Evolutionary conservation across 2,888 invertebrate genomes (phyloP).

Genomic region (Ophonus ardosiacus): DNA sequence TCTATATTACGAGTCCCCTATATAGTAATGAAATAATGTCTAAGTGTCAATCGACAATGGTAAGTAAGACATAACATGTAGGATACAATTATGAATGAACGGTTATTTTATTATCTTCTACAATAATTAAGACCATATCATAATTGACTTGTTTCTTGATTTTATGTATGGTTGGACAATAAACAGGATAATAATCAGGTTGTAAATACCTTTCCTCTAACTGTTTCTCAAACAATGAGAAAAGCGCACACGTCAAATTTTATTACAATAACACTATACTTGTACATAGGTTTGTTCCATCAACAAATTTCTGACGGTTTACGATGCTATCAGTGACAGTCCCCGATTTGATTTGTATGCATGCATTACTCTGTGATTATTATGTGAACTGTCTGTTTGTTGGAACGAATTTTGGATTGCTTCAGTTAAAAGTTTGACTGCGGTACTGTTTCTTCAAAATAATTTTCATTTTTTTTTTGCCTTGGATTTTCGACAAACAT

Average conservation of each 20-base stretch:
- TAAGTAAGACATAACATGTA: not conserved
- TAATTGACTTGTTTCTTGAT: not conserved
- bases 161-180: not conserved
- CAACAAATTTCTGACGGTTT: too few relatives aligned
- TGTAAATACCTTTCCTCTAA: slow-evolving; percentile 1
- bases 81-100: not conserved
- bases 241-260: not conserved
- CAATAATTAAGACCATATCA: not conserved
- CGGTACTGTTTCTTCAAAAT: too few relatives aligned
- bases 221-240: not conserved
- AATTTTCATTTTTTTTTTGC: too few relatives aligned
- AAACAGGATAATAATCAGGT: not conserved
- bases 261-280: not conserved
- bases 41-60: not conserved
- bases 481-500: too few relatives aligned
- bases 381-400: too few relatives aligned
- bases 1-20: not conserved
- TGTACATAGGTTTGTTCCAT: not conserved
- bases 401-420: too few relatives aligned
- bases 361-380: too few relatives aligned
- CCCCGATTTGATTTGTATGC: too few relatives aligned
- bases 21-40: not conserved
- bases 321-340: too few relatives aligned
- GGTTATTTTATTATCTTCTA: not conserved
- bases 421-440: too few relatives aligned